Conservation (phyloP, 2,797 vertebrate species). For the Myotis pilosus region DNA sequence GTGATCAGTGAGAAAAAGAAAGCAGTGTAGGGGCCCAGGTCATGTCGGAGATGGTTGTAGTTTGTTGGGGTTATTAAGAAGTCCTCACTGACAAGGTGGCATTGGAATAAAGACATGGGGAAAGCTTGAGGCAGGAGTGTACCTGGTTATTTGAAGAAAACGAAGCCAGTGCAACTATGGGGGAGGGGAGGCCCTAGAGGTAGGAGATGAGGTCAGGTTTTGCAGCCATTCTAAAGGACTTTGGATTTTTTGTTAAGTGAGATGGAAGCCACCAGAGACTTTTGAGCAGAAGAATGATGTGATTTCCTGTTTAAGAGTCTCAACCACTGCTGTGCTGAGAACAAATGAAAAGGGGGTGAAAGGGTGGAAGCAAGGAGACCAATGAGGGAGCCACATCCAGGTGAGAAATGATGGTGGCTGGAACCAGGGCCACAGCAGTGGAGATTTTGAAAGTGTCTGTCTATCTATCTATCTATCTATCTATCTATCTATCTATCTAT, state of each 20-base stretch:
- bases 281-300: background rate
- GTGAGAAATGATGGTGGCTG: background rate
- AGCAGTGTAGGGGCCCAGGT: background rate
- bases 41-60: background rate
- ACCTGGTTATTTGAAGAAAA: background rate
- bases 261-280: background rate
- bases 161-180: background rate
- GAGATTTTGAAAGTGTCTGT: background rate
- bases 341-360: background rate
- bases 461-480: background rate
- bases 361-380: background rate
- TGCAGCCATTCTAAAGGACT: background rate
- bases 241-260: background rate
- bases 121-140: background rate
- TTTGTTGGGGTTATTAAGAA: background rate
- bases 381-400: background rate
- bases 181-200: too few species aligned
- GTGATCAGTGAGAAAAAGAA: background rate
- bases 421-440: background rate
- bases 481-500: background rate
- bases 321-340: background rate
- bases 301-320: background rate
- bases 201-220: background rate
- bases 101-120: background rate
- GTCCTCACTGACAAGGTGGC: background rate